Conservation (phyloP, 2,113 vertebrate species). For the Salvelinus fontinalis region DNA sequence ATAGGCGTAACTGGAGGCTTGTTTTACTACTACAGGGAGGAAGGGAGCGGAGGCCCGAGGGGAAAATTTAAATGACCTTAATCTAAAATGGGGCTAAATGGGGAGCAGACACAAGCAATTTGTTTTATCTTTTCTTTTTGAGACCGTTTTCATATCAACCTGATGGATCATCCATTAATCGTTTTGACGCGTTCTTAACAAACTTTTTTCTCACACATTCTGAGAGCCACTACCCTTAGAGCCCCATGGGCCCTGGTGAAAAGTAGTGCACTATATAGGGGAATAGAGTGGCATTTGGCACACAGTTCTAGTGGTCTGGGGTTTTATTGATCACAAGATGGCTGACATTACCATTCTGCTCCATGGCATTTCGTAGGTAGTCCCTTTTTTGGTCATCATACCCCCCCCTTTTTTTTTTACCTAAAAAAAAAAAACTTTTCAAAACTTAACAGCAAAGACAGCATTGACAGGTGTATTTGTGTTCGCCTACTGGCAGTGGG, state of each 20-base stretch:
- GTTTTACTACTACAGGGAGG: neutral
- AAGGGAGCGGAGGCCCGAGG: neutral
- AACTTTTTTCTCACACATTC: neutral
- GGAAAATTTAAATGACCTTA: neutral
- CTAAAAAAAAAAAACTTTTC: neutral
- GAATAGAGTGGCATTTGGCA: too few relatives aligned
- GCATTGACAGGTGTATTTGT: neutral
- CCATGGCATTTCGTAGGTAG: neutral
- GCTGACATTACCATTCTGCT: neutral
- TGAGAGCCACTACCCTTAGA: neutral
- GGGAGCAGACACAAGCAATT: neutral
- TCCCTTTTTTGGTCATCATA: too few relatives aligned
- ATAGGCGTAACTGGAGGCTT: neutral
- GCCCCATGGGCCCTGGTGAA: too few relatives aligned
- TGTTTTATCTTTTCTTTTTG: slow-evolving; percentile 4
- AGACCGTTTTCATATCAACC: neutral
- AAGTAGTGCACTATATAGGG: too few relatives aligned
- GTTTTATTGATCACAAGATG: neutral
- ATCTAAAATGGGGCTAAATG: neutral
- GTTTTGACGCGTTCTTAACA: neutral
- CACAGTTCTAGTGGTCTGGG: too few relatives aligned
- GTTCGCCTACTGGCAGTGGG: neutral
- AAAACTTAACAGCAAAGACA: neutral
- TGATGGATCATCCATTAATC: neutral
- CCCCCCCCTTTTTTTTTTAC: too few relatives aligned